phyloP scores from a whole-genome alignment of 2,113 vertebrate genomes.

The Heteronetta atricapilla region DNA sequence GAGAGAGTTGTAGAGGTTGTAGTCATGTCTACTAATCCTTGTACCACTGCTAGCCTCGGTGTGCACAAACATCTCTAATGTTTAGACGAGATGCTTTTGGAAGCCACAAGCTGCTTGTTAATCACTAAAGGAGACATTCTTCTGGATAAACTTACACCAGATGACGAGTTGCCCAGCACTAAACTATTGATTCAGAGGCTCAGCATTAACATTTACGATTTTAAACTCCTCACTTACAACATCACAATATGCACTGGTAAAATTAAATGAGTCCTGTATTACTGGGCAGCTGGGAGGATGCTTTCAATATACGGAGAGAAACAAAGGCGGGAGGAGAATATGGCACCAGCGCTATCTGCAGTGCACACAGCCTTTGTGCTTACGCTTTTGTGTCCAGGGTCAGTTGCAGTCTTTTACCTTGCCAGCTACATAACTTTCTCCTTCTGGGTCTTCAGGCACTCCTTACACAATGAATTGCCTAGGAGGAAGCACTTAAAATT shows the following conservation, averaged over 20 bases:
- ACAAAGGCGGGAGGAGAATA: neutral
- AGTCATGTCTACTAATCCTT: neutral
- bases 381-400: constrained; percentile 6
- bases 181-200: neutral
- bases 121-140: neutral
- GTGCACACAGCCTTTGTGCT: neutral
- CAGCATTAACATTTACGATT: neutral
- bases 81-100: neutral
- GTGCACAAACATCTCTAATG: neutral
- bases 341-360: neutral
- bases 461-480: constrained; percentile 19
- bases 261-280: neutral
- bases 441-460: neutral
- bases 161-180: neutral
- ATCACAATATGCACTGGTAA: neutral
- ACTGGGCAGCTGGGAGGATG: neutral
- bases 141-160: neutral
- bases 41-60: neutral
- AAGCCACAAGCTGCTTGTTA: neutral
- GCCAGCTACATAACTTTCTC: constrained; percentile 12
- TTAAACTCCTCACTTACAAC: neutral
- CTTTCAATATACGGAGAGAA: neutral
- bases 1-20: neutral
- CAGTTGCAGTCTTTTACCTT: constrained; percentile 18
- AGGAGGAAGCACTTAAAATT: constrained; percentile 26